These are phyloP conservation scores for Microctonus brassicae DNA, from an alignment of 2,888 invertebrate species.

Conservation along the genomic window DNA sequence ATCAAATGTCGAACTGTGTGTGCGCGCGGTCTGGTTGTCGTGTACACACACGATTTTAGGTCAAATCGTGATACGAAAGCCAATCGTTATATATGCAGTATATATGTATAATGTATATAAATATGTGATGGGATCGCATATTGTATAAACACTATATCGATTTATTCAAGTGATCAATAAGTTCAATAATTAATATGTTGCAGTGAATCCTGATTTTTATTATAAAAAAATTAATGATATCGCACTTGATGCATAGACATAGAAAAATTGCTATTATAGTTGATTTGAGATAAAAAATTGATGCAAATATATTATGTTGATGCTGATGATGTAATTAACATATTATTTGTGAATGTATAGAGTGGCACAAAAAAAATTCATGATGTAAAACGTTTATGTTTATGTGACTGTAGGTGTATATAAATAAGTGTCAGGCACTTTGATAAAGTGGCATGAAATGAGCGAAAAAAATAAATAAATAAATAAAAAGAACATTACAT, in stretches of 20 bases:
- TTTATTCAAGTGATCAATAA: neutral
- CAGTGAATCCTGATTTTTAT: no score
- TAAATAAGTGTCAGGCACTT: neutral
- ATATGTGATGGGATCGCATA: conserved; percentile 19
- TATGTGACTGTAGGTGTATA: neutral
- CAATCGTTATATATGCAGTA: conserved; percentile 61
- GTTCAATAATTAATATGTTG: neutral
- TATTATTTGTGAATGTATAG: neutral
- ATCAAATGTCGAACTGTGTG: conserved; percentile 54
- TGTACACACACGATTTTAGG: conserved; percentile 56
- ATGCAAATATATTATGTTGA: neutral
- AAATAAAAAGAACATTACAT: neutral
- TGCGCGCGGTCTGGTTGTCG: conserved; percentile 42
- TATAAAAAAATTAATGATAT: no score
- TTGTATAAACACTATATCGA: neutral
- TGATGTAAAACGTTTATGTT: neutral
- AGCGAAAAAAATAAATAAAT: conserved; percentile 7
- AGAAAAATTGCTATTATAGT: neutral
- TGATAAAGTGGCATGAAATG: conserved; percentile 7
- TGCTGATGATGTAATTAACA: neutral
- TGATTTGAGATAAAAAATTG: neutral
- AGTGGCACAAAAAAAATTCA: neutral
- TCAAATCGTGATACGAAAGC: conserved; percentile 68
- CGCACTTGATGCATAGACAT: no score
- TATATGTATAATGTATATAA: conserved; percentile 48